Conservation (phyloP, 2,888 invertebrate species). For the Hyles lineata region DNA sequence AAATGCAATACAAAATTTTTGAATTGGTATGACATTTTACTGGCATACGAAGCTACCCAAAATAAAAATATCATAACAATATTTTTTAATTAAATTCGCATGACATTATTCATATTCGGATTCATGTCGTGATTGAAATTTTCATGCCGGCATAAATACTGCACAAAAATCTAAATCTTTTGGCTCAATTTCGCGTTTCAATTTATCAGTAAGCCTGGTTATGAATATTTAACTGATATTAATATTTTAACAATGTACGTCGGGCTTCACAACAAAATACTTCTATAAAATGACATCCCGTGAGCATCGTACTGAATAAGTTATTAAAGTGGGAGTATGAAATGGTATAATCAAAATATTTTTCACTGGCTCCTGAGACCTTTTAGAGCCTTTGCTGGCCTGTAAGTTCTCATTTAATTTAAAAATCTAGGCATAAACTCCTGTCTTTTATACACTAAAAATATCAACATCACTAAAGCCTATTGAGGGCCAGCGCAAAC, state of each 20-base stretch:
- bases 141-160: slow-evolving; percentile 21
- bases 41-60: background rate
- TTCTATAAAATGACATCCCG: slow-evolving; percentile 1
- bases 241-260: slow-evolving; percentile 3
- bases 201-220: slow-evolving; percentile 14
- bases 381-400: background rate
- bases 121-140: background rate
- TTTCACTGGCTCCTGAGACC: slow-evolving; percentile 36
- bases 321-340: background rate
- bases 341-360: slow-evolving; percentile 58
- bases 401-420: background rate
- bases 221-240: slow-evolving; percentile 21
- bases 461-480: too few species aligned
- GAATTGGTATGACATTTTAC: background rate
- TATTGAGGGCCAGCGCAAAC: too few species aligned
- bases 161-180: slow-evolving; percentile 29
- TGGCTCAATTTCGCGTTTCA: slow-evolving; percentile 23
- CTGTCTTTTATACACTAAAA: too few species aligned
- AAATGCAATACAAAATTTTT: background rate
- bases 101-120: slow-evolving; percentile 5
- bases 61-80: background rate
- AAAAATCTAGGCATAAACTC: background rate
- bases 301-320: background rate
- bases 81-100: background rate
- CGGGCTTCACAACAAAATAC: background rate